Evolutionary conservation across 1,140 invertebrate genomes (phyloP).

Genomic region (Camponotus floridanus): DNA sequence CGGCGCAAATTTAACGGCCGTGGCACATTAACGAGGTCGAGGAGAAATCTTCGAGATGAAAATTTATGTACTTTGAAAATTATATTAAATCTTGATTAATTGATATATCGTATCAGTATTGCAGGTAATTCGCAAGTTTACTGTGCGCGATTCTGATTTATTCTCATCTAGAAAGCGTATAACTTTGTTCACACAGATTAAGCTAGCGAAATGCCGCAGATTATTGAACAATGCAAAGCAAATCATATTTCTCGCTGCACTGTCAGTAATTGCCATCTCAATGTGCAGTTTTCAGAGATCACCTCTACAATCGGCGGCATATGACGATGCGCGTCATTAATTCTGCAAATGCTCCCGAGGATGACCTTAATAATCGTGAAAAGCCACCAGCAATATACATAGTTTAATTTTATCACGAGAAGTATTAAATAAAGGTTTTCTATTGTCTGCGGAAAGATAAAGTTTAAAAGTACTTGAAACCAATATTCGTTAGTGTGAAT

Average conservation of each 20-base stretch:
- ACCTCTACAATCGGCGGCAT: no score
- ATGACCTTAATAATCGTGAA: no score
- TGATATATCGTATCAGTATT: neutral
- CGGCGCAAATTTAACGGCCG: conserved; percentile 68
- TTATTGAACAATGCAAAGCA: neutral
- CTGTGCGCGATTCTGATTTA: neutral
- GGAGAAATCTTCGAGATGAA: conserved; percentile 39
- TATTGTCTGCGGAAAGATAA: neutral
- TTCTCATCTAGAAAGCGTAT: neutral
- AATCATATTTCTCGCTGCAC: neutral
- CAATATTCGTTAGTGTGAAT: neutral
- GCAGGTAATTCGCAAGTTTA: neutral
- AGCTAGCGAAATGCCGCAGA: neutral
- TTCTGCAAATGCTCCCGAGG: no score
- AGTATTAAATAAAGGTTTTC: neutral
- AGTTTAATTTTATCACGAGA: neutral
- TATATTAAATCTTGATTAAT: neutral
- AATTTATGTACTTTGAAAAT: neutral
- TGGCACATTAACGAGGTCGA: conserved; percentile 72
- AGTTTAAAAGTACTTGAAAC: neutral
- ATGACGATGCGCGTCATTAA: no score
- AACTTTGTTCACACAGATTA: neutral
- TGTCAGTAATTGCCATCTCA: neutral
- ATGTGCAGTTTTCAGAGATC: neutral
- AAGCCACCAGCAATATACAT: no score